These are phyloP conservation scores for Chrysina gloriosa DNA, from an alignment of 2,888 invertebrate genomes.

Conservation along the genomic window DNA sequence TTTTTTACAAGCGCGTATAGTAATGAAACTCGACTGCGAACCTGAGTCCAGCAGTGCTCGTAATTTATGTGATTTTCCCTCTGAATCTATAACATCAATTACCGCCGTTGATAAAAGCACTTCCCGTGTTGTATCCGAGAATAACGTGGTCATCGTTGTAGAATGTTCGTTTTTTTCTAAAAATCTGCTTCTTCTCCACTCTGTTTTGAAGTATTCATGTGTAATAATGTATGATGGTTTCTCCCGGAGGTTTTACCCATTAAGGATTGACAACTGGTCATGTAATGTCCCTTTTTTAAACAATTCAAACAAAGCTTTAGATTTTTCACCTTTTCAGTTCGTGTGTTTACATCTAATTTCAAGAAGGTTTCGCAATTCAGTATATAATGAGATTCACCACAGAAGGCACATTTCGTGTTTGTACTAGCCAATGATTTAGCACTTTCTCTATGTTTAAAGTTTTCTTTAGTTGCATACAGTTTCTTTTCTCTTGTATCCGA, in stretches of 20 bases:
- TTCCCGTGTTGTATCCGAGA: not conserved
- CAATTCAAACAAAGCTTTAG: conserved; percentile 20
- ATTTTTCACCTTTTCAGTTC: not conserved
- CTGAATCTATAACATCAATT: conserved; percentile 1
- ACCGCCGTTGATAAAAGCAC: conserved; percentile 23
- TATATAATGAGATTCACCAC: conserved; percentile 11
- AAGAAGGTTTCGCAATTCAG: conserved; percentile 12
- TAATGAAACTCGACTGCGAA: conserved; percentile 1
- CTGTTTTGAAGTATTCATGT: not conserved
- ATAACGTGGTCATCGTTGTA: not conserved
- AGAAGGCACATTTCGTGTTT: conserved; percentile 3
- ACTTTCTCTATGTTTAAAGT: not conserved
- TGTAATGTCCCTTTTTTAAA: conserved; percentile 16
- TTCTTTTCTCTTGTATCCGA: not conserved
- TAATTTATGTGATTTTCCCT: not conserved
- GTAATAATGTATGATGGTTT: not conserved
- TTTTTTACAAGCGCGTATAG: not conserved
- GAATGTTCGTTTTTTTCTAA: not conserved
- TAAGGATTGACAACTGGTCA: conserved; percentile 3
- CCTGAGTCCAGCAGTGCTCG: conserved; percentile 3
- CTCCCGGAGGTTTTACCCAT: not conserved
- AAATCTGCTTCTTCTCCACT: not conserved
- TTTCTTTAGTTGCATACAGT: not conserved
- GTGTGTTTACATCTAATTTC: not conserved
- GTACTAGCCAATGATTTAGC: not conserved